These are phyloP conservation scores for Eutolmus rufibarbis DNA, from an alignment of 2,888 invertebrate species.

Conservation along the genomic window DNA sequence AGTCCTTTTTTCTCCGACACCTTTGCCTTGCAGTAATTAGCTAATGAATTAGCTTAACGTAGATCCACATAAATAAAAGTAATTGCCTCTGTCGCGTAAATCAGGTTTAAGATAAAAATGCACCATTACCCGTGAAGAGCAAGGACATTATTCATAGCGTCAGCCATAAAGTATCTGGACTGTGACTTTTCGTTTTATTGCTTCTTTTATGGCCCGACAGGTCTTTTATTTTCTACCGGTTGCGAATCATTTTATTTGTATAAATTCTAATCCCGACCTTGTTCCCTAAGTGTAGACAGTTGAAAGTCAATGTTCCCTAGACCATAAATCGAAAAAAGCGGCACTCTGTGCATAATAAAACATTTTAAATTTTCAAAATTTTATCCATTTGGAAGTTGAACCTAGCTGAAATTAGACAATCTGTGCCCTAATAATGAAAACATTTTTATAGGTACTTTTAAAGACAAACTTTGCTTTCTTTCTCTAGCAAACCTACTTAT, in stretches of 20 bases:
- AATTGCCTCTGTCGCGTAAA: slow-evolving; percentile 12
- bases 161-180: slow-evolving; percentile 7
- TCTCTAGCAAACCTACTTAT: too few species aligned
- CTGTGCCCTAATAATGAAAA: not conserved
- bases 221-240: slow-evolving; percentile 4
- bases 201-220: not conserved
- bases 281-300: not conserved
- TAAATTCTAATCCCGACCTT: not conserved
- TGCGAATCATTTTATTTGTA: not conserved
- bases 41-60: slow-evolving; percentile 31
- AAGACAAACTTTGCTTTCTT: too few species aligned
- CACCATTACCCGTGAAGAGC: slow-evolving; percentile 7
- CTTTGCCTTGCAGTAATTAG: slow-evolving; percentile 24
- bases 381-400: too few species aligned
- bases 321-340: not conserved
- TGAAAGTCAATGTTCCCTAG: not conserved
- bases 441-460: not conserved
- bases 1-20: not conserved
- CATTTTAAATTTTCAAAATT: too few species aligned
- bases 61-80: slow-evolving; percentile 23
- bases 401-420: too few species aligned
- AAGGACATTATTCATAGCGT: not conserved
- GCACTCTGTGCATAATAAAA: not conserved
- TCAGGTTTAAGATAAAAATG: slow-evolving; percentile 28
- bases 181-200: slow-evolving; percentile 20